Conservation (phyloP, 2,113 vertebrate species). For the Mobula birostris region DNA sequence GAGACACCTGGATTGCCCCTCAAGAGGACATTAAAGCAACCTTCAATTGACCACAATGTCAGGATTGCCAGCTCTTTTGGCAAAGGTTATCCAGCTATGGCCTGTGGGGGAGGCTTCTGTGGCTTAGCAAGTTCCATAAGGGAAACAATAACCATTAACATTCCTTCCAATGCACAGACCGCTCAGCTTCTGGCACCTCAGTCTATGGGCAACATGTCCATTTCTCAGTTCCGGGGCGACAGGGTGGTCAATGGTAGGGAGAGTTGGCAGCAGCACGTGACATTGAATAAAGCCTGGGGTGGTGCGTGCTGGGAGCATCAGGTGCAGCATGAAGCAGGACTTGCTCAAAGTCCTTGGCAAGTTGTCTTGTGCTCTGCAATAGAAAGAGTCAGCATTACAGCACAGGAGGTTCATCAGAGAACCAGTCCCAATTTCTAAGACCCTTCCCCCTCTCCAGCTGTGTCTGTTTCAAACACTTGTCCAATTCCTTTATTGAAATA, state of each 20-base stretch:
- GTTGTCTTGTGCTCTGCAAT: background rate
- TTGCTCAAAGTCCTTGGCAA: background rate
- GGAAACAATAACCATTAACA: background rate
- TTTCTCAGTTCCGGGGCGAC: background rate
- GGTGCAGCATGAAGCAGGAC: background rate
- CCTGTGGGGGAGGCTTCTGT: background rate
- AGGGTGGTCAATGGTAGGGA: background rate
- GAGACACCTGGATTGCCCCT: background rate
- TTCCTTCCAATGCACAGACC: background rate
- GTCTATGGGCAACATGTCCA: background rate
- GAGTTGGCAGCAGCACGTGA: background rate
- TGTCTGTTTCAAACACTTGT: too few species aligned
- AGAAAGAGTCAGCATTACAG: background rate
- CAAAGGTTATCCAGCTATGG: background rate
- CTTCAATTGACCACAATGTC: background rate
- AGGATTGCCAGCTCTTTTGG: background rate
- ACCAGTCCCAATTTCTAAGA: too few species aligned
- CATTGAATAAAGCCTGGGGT: background rate
- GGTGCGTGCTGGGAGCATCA: background rate
- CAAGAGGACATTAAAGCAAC: background rate
- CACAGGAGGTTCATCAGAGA: too few species aligned
- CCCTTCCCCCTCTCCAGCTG: too few species aligned
- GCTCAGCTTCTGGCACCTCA: background rate
- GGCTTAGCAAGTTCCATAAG: too few species aligned
- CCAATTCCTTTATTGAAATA: too few species aligned